Conservation (phyloP, 1,140 invertebrate genomes). For the Nylanderia fulva region DNA sequence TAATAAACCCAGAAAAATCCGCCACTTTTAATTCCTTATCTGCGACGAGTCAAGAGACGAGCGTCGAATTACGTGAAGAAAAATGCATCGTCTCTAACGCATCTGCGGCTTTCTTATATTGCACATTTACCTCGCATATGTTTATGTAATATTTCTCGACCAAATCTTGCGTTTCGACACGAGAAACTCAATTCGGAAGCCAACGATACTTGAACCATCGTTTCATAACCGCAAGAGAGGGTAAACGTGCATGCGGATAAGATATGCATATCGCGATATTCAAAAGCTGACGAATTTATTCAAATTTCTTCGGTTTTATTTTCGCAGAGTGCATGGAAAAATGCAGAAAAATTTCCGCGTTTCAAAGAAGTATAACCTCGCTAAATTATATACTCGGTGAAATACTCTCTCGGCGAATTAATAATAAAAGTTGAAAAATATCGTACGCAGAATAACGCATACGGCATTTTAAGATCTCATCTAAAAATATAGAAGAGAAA, state of each 20-base stretch:
- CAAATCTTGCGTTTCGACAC: conserved; percentile 47
- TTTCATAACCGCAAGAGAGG: conserved; percentile 29
- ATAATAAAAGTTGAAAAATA: conserved; percentile 10
- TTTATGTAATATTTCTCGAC: background rate
- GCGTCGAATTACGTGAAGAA: background rate
- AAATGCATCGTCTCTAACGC: background rate
- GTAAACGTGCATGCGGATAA: conserved; percentile 8
- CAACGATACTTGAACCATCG: background rate
- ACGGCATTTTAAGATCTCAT: background rate
- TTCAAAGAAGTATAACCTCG: background rate
- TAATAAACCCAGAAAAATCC: conserved; percentile 78
- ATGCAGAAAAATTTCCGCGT: conserved; percentile 11
- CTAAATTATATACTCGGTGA: background rate
- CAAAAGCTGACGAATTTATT: conserved; percentile 45
- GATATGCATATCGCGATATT: conserved; percentile 23
- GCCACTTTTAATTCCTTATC: conserved; percentile 79
- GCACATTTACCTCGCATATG: background rate
- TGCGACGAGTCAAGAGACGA: conserved; percentile 34
- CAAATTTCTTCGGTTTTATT: background rate
- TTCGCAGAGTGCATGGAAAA: background rate
- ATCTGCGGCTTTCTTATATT: background rate
- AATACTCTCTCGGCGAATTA: conserved; percentile 8
- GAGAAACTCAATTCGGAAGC: conserved; percentile 53
- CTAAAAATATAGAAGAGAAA: background rate
- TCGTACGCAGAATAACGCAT: background rate